Percentiles rank a stretch among this genome's conserved stretches.
Conservation (phyloP, 1,140 invertebrate species). For the Penaeus japonicus region DNA sequence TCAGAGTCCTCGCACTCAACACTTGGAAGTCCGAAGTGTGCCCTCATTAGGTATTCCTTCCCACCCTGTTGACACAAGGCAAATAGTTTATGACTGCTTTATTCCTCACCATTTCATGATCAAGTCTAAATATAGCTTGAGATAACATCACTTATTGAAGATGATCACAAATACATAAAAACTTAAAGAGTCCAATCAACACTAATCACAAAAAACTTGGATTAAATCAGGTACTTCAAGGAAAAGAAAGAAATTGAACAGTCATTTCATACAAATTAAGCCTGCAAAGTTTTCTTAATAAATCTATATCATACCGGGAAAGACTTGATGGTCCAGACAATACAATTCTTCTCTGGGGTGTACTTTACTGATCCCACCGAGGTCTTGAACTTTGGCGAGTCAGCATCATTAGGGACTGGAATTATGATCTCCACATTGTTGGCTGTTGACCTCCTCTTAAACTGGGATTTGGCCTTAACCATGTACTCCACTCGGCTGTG, state of each 20-base stretch:
- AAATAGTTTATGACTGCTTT: too few relatives aligned
- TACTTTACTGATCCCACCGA: conserved; percentile 98
- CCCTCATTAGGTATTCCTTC: conserved; percentile 98
- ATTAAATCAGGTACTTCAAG: too few relatives aligned
- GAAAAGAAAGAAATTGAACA: neutral
- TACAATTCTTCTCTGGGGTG: conserved; percentile 95
- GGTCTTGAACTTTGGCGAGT: conserved; percentile 99
- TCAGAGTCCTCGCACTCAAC: conserved; percentile 95
- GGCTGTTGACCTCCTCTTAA: conserved; percentile 96
- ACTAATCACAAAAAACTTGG: neutral
- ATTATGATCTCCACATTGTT: conserved; percentile 99
- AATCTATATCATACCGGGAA: conserved; percentile 78
- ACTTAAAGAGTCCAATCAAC: neutral
- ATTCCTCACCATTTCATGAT: too few relatives aligned
- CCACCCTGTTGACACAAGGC: conserved; percentile 73
- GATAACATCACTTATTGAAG: too few relatives aligned
- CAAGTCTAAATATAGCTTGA: too few relatives aligned
- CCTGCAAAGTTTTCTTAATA: too few relatives aligned
- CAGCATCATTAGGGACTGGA: conserved; percentile 97
- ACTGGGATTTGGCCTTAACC: conserved; percentile 99
- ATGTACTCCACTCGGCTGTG: conserved; percentile 99
- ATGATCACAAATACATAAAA: too few relatives aligned
- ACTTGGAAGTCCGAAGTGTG: conserved; percentile 98
- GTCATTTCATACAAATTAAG: too few relatives aligned
- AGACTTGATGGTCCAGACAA: conserved; percentile 99